A percentile compares a stretch with the other conserved stretches of the same genome.
Conservation (phyloP, 2,113 vertebrate species). For the Tamias sibiricus region DNA sequence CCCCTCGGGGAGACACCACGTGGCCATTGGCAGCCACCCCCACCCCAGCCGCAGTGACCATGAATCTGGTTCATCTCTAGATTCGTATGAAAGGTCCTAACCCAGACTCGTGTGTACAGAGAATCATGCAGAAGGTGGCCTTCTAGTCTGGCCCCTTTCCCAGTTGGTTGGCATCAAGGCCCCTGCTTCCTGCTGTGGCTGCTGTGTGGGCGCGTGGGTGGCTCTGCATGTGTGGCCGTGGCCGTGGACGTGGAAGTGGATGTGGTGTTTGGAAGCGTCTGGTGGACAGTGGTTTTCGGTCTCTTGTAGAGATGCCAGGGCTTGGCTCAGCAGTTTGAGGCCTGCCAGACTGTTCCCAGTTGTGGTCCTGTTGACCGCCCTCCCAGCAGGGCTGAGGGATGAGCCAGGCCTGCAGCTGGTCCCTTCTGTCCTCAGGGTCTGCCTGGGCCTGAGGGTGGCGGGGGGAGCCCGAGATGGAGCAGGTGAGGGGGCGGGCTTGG, state of each 20-base stretch:
- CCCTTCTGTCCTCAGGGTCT: background rate
- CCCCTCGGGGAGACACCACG: background rate
- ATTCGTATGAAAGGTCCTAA: background rate
- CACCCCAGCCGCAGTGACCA: background rate
- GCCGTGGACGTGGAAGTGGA: no score
- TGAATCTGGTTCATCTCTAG: background rate
- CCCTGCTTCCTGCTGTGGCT: background rate
- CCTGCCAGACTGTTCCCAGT: background rate
- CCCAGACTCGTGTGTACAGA: background rate
- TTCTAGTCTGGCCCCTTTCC: background rate
- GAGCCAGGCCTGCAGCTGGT: background rate
- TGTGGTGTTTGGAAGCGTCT: background rate
- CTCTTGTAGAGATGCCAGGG: background rate
- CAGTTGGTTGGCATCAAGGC: accelerated
- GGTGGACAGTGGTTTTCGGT: background rate
- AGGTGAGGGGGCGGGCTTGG: background rate
- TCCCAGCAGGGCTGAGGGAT: accelerated
- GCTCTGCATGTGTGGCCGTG: background rate
- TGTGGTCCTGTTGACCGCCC: background rate
- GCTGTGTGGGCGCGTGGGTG: background rate
- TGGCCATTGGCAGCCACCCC: background rate
- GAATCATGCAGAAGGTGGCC: background rate
- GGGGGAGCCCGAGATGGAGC: background rate
- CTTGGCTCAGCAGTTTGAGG: background rate
- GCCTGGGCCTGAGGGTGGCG: background rate